A percentile compares a stretch with the other conserved stretches of the same genome.
phyloP scores from a whole-genome alignment of 2,888 invertebrate species.

The Catocala nupta region DNA sequence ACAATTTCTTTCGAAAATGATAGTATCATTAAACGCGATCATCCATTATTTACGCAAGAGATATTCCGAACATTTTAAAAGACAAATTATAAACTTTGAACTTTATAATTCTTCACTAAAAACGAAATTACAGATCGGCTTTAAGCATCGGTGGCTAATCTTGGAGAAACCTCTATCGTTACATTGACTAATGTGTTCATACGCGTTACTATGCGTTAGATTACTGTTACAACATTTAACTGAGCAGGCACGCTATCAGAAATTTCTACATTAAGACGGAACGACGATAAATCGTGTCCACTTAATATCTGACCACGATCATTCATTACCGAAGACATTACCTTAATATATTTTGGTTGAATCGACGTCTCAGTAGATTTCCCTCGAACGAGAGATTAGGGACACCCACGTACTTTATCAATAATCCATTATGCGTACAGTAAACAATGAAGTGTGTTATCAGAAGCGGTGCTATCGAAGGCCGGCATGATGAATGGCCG shows the following conservation, averaged over 20 bases:
- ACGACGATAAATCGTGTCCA: constrained; percentile 78
- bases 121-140: constrained; percentile 66
- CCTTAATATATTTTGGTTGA: constrained; percentile 73
- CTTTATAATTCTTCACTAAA: constrained; percentile 63
- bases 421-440: constrained; percentile 85
- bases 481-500: constrained; percentile 78
- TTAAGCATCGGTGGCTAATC: constrained; percentile 70
- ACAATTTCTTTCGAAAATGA: constrained; percentile 45
- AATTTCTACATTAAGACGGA: constrained; percentile 74
- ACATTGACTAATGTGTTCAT: constrained; percentile 79
- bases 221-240: constrained; percentile 78
- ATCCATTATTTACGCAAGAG: constrained; percentile 50
- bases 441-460: constrained; percentile 84
- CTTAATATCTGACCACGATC: constrained; percentile 79
- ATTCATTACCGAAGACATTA: constrained; percentile 76
- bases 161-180: constrained; percentile 65
- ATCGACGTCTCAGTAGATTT: constrained; percentile 75
- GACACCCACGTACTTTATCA: constrained; percentile 86
- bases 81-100: constrained; percentile 74
- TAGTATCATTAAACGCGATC: constrained; percentile 56
- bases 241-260: constrained; percentile 73
- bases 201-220: constrained; percentile 64
- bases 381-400: constrained; percentile 74
- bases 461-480: constrained; percentile 71
- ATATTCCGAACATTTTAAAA: constrained; percentile 54